Evolutionary conservation across 2,888 invertebrate species (phyloP), one percentile per base, ranked within the genome.

Genomic region (Nomada ruficornis): DNA sequence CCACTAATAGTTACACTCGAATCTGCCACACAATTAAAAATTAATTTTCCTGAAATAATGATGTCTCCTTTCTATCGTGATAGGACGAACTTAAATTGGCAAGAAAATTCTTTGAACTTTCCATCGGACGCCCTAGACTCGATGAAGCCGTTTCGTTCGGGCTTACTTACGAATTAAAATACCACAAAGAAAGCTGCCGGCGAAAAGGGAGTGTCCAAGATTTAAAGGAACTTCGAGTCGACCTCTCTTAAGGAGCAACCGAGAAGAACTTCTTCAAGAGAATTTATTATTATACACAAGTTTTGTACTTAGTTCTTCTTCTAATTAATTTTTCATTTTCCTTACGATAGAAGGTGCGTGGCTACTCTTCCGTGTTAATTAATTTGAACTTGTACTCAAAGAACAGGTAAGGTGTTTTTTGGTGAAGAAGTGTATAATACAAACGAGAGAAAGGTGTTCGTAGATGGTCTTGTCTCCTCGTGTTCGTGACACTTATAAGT

Each of bases 41-140:
- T 23, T 23, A 26, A 47, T 36, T 36, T 63, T 55, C 9, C 42
- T 44, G 20, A 62, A n/a, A 42, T 20, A 74, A 42, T 67, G 11
- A 23, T 20, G 20, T 3, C n/a, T 4, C 59, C 4, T 20, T 20
- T 57, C 0, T 10, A 18, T 26, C 20, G 29, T 2, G 11, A 20
- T 11, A 7, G 13, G n/a, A n/a, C 23, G 3, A 9, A n/a, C 62
- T 47, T 10, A 42, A 65, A 65, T 18, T 26, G n/a, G n/a, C 2
- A 23, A 15, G 13, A n/a, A 59, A 68, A 42, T 60, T 13, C 52
- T 44, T 52, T 4, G 47, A 69, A 69, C 60, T 75, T 44, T 52
- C 26, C 13, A 13, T 9, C 7, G 15, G 13, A n/a, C 18, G 15
- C 36, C 2, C 3, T 15, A 54, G 18, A 50, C 18, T 29, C 29